phyloP scores from a whole-genome alignment of 2,797 vertebrate species.

The Neostethus bicornis region DNA sequence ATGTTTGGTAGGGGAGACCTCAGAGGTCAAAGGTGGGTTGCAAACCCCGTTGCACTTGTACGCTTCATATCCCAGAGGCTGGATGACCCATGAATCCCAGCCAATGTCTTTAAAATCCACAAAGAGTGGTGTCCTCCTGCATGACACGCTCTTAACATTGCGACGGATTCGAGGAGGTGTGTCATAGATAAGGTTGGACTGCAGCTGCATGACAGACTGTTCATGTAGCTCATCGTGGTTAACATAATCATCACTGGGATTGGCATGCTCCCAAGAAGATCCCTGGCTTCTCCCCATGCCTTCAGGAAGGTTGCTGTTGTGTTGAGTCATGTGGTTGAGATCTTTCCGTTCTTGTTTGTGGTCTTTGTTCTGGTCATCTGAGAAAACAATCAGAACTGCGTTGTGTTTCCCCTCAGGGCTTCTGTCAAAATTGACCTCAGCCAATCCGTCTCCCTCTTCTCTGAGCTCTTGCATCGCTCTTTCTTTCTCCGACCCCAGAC shows the following conservation, averaged over 20 bases:
- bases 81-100: constrained; percentile 95
- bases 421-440: constrained; percentile 82
- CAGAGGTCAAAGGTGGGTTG: constrained; percentile 85
- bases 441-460: constrained; percentile 46
- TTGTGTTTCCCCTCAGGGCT: constrained; percentile 82
- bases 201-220: constrained; percentile 82
- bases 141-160: constrained; percentile 86
- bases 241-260: constrained; percentile 55
- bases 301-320: constrained; percentile 75
- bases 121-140: constrained; percentile 89
- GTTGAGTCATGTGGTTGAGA: constrained; percentile 82
- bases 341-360: constrained; percentile 79
- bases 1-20: constrained; percentile 92
- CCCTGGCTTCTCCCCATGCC: constrained; percentile 61
- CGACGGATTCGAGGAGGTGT: constrained; percentile 87
- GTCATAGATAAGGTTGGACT: constrained; percentile 88
- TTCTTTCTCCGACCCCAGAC: constrained; percentile 47
- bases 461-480: constrained; percentile 42
- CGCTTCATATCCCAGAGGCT: constrained; percentile 89
- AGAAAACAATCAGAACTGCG: constrained; percentile 90
- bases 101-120: constrained; percentile 97
- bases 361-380: constrained; percentile 85
- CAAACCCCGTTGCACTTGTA: constrained; percentile 91
- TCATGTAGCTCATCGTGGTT: constrained; percentile 74
- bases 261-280: constrained; percentile 28